Base-by-base conservation (phyloP, 2,113 vertebrate species). In the Heteronetta atricapilla region DNA sequence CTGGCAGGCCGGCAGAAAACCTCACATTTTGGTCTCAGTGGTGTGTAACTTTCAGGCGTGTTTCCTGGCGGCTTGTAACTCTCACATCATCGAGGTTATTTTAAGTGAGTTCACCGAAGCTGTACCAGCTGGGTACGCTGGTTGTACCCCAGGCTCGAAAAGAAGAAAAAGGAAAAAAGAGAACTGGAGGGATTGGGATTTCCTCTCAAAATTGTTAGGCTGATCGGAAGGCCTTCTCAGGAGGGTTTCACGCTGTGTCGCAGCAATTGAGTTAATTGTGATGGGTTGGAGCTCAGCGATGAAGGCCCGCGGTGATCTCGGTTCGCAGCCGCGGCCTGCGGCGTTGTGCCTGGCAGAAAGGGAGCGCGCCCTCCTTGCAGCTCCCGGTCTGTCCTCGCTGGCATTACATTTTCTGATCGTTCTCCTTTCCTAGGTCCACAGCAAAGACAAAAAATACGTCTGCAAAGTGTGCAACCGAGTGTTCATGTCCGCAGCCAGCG, bases 371-470 rank as follows among this genome's bases (percentile, higher is more conserved):
- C n/a, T 68, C 53, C 44, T 12, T 14, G 36, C 59, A 20, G 13
- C 78, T 48, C 63, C 19, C 16, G 1, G 0, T 33, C 82, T 20
- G 0, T 5, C 59, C 50, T 68, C 3, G 0, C 0, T 6, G 20
- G 12, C 31, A 2, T 52, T 93, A 44, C 90, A 36, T 16, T 34
- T 44, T 8, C 12, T 3, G 34, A 1, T 34, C 2, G 0, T 52
- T 33, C 79, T 53, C 36, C 88, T 86, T 67, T 44, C 36, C 66
- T 97, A 99, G 99, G 99, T 99, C 18, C 99, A 99, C 98, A 99
- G 99, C 97, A 99, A 99, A 96, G 99, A 99, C 80, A 99, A 99
- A 95, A 99, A 99, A 88, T 99, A 99, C 4, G 99, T 99, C 56
- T 99, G 99, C 96, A 99, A 99, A 96, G 99, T 99, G 50, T 99